A percentile compares a stretch with the other conserved stretches of the same genome.
phyloP scores from a whole-genome alignment of 2,113 vertebrate species.

The Labeo catla region DNA sequence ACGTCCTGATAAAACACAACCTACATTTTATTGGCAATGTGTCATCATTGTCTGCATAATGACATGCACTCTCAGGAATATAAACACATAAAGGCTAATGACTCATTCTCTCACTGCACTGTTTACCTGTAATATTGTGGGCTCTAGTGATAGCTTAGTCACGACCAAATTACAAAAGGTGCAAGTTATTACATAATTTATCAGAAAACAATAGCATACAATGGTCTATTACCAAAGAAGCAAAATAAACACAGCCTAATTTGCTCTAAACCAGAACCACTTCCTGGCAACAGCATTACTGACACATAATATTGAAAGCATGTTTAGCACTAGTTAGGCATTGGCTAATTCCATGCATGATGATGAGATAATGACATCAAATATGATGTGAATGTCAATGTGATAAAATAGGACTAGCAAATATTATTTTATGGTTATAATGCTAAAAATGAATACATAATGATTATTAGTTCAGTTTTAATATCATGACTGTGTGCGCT shows the following conservation, averaged over 20 bases:
- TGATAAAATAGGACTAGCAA: not conserved
- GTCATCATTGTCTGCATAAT: constrained; percentile 4
- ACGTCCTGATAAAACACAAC: not conserved
- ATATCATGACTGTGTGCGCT: not conserved
- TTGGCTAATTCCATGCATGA: not conserved
- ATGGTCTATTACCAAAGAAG: not conserved
- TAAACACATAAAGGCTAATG: constrained; percentile 22
- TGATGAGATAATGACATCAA: not conserved
- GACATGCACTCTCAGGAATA: not conserved
- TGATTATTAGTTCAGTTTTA: not conserved
- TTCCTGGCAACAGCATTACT: not conserved
- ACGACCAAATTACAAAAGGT: not conserved
- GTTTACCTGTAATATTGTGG: constrained; percentile 4
- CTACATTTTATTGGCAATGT: not conserved
- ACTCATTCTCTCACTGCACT: constrained; percentile 28
- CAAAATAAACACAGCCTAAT: not conserved
- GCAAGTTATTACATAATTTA: constrained; percentile 7
- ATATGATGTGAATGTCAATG: not conserved
- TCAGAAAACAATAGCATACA: not conserved
- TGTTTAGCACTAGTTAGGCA: not conserved
- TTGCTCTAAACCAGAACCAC: not conserved
- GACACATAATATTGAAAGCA: not conserved
- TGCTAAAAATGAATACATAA: not conserved
- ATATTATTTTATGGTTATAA: not conserved
- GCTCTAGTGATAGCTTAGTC: constrained; percentile 11